These are phyloP conservation scores for Bombylius discolor DNA, from an alignment of 2,888 invertebrate species.

Conservation along the genomic window DNA sequence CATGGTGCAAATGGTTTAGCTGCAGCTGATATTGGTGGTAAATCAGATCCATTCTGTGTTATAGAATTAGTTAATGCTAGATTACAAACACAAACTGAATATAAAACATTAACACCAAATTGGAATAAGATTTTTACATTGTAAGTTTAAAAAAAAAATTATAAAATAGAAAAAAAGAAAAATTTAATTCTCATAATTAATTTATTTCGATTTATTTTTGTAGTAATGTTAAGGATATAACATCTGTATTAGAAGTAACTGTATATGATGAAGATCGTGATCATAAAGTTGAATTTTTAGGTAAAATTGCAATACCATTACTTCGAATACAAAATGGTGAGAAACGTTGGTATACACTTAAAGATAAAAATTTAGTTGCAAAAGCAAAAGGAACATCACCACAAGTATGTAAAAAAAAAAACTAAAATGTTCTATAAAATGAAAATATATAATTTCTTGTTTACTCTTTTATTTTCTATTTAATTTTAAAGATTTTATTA, in stretches of 20 bases:
- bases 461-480: not conserved
- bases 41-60: slow-evolving; percentile 98
- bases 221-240: slow-evolving; percentile 90
- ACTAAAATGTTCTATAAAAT: not conserved
- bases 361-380: slow-evolving; percentile 83
- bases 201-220: not conserved
- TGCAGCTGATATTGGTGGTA: slow-evolving; percentile 91
- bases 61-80: slow-evolving; percentile 88
- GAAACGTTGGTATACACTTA: slow-evolving; percentile 89
- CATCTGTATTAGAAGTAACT: slow-evolving; percentile 84
- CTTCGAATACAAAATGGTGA: slow-evolving; percentile 77
- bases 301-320: slow-evolving; percentile 80
- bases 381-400: slow-evolving; percentile 86
- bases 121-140: slow-evolving; percentile 99
- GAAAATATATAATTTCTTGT: not conserved
- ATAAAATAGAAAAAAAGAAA: no score
- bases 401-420: slow-evolving; percentile 37
- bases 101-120: slow-evolving; percentile 88
- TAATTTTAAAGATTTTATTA: slow-evolving; percentile 50
- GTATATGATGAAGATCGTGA: slow-evolving; percentile 97
- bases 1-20: slow-evolving; percentile 74
- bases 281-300: slow-evolving; percentile 95
- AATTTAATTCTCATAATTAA: no score
- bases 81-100: slow-evolving; percentile 95
- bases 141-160: slow-evolving; percentile 43